Evolutionary conservation across 1,140 invertebrate species (phyloP).

Genomic region (Drosophila tristis): DNA sequence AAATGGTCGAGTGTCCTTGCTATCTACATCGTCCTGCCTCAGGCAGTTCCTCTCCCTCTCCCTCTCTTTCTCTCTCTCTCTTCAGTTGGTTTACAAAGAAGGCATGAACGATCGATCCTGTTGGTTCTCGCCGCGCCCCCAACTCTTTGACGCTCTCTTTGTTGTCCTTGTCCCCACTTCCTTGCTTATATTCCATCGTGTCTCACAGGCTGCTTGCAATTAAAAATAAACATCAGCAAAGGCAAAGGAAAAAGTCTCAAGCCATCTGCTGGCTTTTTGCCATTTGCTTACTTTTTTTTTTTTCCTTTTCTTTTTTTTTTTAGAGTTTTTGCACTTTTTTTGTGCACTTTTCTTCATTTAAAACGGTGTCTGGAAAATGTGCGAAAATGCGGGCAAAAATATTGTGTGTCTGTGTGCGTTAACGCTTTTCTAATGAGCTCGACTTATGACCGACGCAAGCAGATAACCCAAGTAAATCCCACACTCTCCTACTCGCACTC

Average conservation of each 20-base stretch:
- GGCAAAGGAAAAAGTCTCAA: conserved; percentile 1
- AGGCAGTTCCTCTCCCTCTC: no score
- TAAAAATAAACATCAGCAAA: conserved; percentile 28
- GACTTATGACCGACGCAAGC: conserved; percentile 33
- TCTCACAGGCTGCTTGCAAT: conserved; percentile 15
- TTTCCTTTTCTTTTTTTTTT: neutral
- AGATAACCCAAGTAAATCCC: conserved; percentile 33
- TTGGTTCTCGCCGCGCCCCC: no score
- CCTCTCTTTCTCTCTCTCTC: no score
- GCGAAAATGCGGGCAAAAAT: neutral
- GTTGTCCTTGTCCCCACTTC: neutral
- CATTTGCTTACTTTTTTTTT: neutral
- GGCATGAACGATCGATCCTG: no score
- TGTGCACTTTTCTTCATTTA: neutral
- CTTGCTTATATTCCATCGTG: no score
- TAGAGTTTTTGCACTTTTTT: conserved; percentile 11
- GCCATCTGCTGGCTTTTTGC: conserved; percentile 5
- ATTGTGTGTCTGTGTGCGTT: neutral
- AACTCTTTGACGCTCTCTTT: neutral
- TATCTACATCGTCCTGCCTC: neutral
- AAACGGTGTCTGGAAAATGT: no score
- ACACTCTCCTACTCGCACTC: neutral
- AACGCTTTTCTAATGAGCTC: conserved; percentile 49
- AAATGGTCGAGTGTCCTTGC: neutral
- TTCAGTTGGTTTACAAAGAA: no score